Percentiles rank a stretch among this genome's conserved stretches.
Conservation (phyloP, 2,797 vertebrate species). For the Phylloscopus collybita region DNA sequence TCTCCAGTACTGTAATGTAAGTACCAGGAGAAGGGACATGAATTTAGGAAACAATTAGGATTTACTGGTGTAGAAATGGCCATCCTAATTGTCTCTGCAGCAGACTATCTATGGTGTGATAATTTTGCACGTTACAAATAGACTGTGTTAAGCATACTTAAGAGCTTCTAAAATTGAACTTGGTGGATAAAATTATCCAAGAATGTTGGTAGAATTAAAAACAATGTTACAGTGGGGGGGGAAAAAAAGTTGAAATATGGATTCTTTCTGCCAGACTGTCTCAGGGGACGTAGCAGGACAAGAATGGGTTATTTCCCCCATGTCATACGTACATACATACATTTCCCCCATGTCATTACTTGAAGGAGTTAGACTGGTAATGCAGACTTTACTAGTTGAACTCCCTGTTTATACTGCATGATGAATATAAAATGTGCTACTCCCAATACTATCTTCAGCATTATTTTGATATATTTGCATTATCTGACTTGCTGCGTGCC, state of each 20-base stretch:
- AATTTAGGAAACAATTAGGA: neutral
- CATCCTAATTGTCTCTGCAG: neutral
- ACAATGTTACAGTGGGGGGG: neutral
- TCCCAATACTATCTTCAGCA: neutral
- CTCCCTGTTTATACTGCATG: neutral
- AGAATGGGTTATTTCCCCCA: neutral
- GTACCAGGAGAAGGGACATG: neutral
- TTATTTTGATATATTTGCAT: neutral
- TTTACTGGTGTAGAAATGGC: neutral
- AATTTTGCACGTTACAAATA: neutral
- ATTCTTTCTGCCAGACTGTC: neutral
- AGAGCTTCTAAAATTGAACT: neutral
- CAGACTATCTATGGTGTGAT: neutral
- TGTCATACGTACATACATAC: no score
- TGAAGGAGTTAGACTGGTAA: neutral
- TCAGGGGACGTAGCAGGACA: neutral
- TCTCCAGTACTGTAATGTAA: neutral
- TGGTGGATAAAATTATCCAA: neutral
- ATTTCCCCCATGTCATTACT: neutral
- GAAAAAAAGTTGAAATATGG: neutral
- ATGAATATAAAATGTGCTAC: neutral
- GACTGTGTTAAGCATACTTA: neutral
- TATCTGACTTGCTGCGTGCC: constrained; percentile 1
- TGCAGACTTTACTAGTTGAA: neutral
- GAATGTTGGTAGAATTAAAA: neutral